phyloP scores from a whole-genome alignment of 2,113 vertebrate species.

The Holacanthus passer region DNA sequence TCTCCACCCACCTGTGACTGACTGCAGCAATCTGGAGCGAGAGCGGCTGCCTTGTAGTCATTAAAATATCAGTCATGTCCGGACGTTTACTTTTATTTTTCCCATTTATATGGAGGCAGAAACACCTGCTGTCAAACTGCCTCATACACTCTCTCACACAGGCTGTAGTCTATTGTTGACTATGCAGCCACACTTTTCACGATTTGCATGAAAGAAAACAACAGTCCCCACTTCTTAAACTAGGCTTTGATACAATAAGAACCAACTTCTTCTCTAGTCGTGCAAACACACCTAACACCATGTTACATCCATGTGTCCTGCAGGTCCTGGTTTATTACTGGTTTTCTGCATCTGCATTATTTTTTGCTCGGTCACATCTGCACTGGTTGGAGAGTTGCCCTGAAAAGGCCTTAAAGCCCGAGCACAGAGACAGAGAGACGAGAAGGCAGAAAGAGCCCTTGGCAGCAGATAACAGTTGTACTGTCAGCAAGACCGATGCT shows the following conservation, averaged over 20 bases:
- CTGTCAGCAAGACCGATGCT: constrained; percentile 60
- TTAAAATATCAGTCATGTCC: constrained; percentile 45
- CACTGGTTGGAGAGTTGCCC: constrained; percentile 42
- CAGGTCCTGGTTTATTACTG: constrained; percentile 36
- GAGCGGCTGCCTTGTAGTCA: constrained; percentile 26
- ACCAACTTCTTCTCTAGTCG: background rate
- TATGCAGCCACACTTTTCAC: background rate
- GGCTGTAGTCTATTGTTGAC: background rate
- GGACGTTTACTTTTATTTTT: constrained; percentile 57
- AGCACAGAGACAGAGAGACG: constrained; percentile 40
- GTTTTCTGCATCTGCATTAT: constrained; percentile 45
- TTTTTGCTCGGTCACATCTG: constrained; percentile 33
- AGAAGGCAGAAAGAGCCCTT: constrained; percentile 51
- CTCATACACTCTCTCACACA: background rate
- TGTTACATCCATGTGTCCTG: background rate
- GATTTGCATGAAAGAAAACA: background rate
- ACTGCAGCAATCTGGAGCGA: constrained; percentile 45
- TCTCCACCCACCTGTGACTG: constrained; percentile 37
- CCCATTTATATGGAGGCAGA: constrained; percentile 5
- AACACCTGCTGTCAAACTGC: constrained; percentile 23
- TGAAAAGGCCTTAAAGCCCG: constrained; percentile 43
- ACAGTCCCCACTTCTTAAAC: background rate
- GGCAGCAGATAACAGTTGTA: constrained; percentile 50
- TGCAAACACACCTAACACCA: background rate
- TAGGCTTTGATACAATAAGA: background rate